Base-by-base conservation (phyloP, 2,888 invertebrate genomes). In the Dryobota labecula region DNA sequence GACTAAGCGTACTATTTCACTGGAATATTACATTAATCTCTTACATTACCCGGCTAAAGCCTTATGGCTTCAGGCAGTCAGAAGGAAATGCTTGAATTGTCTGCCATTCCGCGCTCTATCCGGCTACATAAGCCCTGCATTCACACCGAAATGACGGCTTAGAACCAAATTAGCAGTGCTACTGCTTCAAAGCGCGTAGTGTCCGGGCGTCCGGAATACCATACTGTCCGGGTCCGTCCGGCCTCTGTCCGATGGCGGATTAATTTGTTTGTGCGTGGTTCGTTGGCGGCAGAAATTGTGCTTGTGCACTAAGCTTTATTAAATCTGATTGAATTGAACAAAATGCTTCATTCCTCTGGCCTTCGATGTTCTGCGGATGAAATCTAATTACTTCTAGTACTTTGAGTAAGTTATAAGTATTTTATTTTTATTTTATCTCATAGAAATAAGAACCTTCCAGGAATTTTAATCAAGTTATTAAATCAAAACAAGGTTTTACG, bases 261-360 rank as follows among this genome's bases (percentile, higher is more conserved):
- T 75, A 71, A 82, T 78, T 75, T 78, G 71, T 81, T 78, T 66
- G 63, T 82, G 70, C 68, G 70, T 70, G 73, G 70, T 67, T 56
- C 70, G 70, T 65, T 77, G 67, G 20, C 43, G 45, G 54, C 69
- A 82, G 66, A 63, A 56, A 63, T 74, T 71, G 47, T 69, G 66
- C 56, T 62, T 65, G 33, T 65, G 27, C 33, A 61, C 64, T 60
- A 74, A 82, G 66, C 68, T 53, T 73, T 78, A 78, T 82, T 82
- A 60, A 65, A 63, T 63, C 45, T 77, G 65, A 81, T 73, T 53
- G 62, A 73, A 68, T 56, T 56, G n/a, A 45, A 58, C 57, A 51
- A 63, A 64, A 64, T 67, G 53, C 57, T 68, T 65, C 6, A 15
- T 41, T 45, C n/a, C 7, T 51, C 18, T 56, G 27, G 24, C 58